These are phyloP conservation scores for Silurus meridionalis DNA, from an alignment of 2,113 vertebrate species.

Conservation along the genomic window DNA sequence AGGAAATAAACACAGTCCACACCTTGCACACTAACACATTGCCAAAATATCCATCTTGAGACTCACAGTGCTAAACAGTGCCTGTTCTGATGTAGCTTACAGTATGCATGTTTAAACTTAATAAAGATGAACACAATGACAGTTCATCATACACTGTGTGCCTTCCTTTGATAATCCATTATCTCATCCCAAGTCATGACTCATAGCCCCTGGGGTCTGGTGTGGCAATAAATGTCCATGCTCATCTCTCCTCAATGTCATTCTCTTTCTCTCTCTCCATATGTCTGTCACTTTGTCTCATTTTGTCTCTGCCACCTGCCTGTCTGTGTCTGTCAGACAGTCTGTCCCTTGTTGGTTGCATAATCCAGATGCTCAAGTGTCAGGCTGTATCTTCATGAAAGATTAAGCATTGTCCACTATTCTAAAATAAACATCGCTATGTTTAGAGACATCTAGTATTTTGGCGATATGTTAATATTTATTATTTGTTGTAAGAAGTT, in stretches of 20 bases:
- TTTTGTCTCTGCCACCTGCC: constrained; percentile 20
- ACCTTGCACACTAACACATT: too few species aligned
- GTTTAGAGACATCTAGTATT: not conserved
- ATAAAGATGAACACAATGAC: not conserved
- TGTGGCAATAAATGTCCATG: constrained; percentile 26
- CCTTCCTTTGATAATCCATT: not conserved
- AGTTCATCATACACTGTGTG: not conserved
- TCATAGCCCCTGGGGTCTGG: constrained; percentile 16
- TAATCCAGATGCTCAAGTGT: constrained; percentile 11
- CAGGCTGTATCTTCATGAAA: not conserved
- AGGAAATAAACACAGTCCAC: not conserved
- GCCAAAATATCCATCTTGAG: not conserved
- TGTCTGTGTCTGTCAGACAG: constrained; percentile 30
- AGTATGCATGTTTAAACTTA: not conserved
- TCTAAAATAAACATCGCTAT: not conserved
- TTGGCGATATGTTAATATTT: not conserved
- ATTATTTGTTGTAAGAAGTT: not conserved
- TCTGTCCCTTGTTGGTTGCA: constrained; percentile 7
- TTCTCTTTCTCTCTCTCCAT: not conserved
- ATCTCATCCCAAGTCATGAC: constrained; percentile 21
- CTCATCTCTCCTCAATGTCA: constrained; percentile 19
- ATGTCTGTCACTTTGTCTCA: constrained; percentile 31
- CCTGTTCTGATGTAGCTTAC: not conserved
- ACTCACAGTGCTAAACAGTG: not conserved
- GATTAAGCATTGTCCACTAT: not conserved